Percentiles rank a stretch among this genome's conserved stretches.
Conservation (phyloP, 1,140 invertebrate genomes). For the Drosophila equinoxialis region DNA sequence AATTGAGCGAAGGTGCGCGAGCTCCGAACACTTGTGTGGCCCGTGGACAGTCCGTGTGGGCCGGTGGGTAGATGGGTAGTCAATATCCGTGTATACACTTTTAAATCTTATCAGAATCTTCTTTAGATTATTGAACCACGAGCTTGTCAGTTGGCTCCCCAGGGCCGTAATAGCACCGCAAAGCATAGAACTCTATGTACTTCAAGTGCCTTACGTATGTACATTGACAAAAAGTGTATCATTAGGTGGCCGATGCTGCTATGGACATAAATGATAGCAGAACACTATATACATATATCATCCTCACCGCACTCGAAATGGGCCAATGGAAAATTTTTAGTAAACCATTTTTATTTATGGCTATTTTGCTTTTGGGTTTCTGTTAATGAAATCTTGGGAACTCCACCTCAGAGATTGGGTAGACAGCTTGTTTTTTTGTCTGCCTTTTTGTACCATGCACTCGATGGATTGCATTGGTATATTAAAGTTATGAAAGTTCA, state of each 20-base stretch:
- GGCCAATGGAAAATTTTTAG: slow-evolving; percentile 56
- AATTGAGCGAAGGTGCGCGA: slow-evolving; percentile 35
- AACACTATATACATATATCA: not conserved
- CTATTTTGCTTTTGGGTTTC: not conserved
- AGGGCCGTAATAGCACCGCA: slow-evolving; percentile 11
- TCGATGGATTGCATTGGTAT: too few species aligned
- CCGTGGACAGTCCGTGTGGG: slow-evolving; percentile 53
- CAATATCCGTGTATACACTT: slow-evolving; percentile 19
- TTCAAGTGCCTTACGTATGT: too few species aligned
- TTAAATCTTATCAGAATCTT: slow-evolving; percentile 67
- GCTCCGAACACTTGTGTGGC: slow-evolving; percentile 41
- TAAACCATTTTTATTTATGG: slow-evolving; percentile 26
- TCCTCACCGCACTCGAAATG: slow-evolving; percentile 21
- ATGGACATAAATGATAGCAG: slow-evolving; percentile 1
- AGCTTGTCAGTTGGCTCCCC: slow-evolving; percentile 44
- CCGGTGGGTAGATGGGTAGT: not conserved
- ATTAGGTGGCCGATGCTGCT: too few species aligned
- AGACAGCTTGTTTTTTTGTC: slow-evolving; percentile 3
- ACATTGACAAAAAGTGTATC: too few species aligned
- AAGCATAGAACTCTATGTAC: too few species aligned
- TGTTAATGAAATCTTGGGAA: slow-evolving; percentile 39
- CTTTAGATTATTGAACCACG: slow-evolving; percentile 57
- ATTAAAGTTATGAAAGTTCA: too few species aligned
- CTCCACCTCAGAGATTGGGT: slow-evolving; percentile 37
- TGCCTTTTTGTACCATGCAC: too few species aligned